Base-by-base conservation (phyloP, 2,888 invertebrate species). In the Sarcophaga rosellei region DNA sequence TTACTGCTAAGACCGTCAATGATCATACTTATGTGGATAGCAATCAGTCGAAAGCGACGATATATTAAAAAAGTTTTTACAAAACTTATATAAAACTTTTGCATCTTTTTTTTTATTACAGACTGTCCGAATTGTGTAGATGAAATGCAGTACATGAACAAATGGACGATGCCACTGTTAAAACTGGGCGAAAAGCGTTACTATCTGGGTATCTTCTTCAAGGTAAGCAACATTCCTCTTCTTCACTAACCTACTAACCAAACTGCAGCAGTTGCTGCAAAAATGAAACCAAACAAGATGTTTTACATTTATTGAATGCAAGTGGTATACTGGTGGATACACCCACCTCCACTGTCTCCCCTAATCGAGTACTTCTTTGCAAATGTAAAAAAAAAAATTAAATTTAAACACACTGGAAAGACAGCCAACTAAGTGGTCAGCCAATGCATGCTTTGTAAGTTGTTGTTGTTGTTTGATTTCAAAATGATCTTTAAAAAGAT, bases 201-300 rank as follows among this genome's bases (percentile, higher is more conserved):
- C 92, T 98, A 98, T 92, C 94, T 98, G 90, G 98, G 98, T 91
- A 98, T 98, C 93, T 98, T 98, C 94, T 98, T 98, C 94, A 98
- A 97, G 97, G 98, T 98, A 95, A 94, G 93, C 91, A 17, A 87
- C 91, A 91, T 91, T 92, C 91, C 89, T 88, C 35, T 35, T 35
- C 35, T 35, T 57, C 4, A 25, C n/a, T 45, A 73, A 66, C 35
- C 47, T 12, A 17, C 25, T 59, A 59, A 66, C 61, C 63, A 59
- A 85, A 53, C 53, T 53, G 15, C 53, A 53, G 17, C 53, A 85
- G 17, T 17, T 5, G 17, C 53, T 15, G 17, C 53, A 53, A 53
- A 53, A 45, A 12, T 68, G 45, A 66, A 69, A 63, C 15, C 70
- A 63, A 53, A 57, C 78, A 63, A 85, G 45, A 62, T 20, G 45